These are phyloP conservation scores for Mormyrops attenuatus DNA, from an alignment of 2,797 vertebrate genomes.

Conservation along the genomic window DNA sequence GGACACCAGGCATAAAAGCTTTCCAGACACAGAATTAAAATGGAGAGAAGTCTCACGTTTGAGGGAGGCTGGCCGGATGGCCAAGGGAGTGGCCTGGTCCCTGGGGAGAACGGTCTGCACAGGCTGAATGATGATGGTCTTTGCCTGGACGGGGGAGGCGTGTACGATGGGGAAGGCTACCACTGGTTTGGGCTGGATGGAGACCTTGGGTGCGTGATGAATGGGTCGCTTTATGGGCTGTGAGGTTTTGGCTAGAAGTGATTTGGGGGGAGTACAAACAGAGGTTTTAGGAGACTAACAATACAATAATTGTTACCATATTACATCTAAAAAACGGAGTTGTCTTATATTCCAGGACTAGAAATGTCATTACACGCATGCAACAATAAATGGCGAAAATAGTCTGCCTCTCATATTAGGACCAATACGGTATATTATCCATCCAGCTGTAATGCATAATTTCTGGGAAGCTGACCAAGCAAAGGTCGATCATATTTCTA, in stretches of 20 bases:
- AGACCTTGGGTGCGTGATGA: conserved; percentile 69
- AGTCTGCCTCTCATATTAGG: neutral
- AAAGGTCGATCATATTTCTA: neutral
- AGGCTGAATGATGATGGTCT: conserved; percentile 88
- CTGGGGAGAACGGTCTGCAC: conserved; percentile 69
- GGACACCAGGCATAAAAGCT: conserved; percentile 21
- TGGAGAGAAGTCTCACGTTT: conserved; percentile 61
- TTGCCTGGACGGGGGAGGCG: conserved; percentile 66
- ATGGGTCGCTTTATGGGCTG: conserved; percentile 66
- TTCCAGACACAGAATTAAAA: neutral
- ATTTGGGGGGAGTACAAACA: neutral
- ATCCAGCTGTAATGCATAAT: neutral
- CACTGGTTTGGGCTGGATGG: conserved; percentile 82
- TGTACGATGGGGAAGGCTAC: conserved; percentile 72
- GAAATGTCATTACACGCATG: neutral
- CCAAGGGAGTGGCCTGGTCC: conserved; percentile 70
- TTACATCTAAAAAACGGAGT: neutral
- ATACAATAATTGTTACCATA: neutral
- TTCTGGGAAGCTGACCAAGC: neutral
- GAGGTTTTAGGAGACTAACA: neutral
- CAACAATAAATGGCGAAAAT: neutral
- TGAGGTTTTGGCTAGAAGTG: conserved; percentile 53
- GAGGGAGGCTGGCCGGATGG: conserved; percentile 74
- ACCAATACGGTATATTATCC: neutral
- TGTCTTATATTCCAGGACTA: neutral